Base-by-base conservation (phyloP, 1,140 invertebrate species). In the Schlechtendalia chinensis region DNA sequence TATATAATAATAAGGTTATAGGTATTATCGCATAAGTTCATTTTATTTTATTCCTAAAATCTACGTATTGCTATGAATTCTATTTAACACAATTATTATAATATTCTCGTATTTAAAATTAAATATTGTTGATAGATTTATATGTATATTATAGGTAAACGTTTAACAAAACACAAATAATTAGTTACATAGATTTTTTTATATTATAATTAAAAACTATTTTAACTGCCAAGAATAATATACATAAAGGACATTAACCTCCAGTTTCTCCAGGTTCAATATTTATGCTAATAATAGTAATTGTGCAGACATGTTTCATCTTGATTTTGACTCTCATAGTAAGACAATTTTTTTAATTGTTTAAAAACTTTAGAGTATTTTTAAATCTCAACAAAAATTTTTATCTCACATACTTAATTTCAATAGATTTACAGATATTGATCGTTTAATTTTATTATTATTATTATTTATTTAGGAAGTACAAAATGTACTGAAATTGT, bases 211-310 rank as follows among this genome's bases (percentile, higher is more conserved):
- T n/a, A 53, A 72, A 11, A 72, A n/a, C 11, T 54, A 72, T 54
- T 72, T 5, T 72, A 54, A 72, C 69, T 72, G 69, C 69, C 69
- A 72, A 72, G 69, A 54, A 72, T 54, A 72, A 53, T 72, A 54
- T 54, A 72, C 17, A 17, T 32, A 72, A 54, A n/a, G 69, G 69
- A 72, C 69, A 29, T 59, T 77, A 56, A 77, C 53, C 72, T 77
- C 72, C 72, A 56, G 12, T 5, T 77, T 58, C 56, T 77, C 72
- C 72, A 59, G 53, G 72, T 77, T 77, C 32, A 17, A 59, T 77
- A 77, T 58, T 77, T 58, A 17, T 24, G 6, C 53, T 77, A 77
- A 59, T 65, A 82, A 74, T 63, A 63, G 80, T 65, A 77, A 81
- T 61, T 61, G 65, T 47, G 47, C 54, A 39, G 79, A 47, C 47